Evolutionary conservation across 2,888 invertebrate species (phyloP).

Genomic region (Latrodectus elegans): DNA sequence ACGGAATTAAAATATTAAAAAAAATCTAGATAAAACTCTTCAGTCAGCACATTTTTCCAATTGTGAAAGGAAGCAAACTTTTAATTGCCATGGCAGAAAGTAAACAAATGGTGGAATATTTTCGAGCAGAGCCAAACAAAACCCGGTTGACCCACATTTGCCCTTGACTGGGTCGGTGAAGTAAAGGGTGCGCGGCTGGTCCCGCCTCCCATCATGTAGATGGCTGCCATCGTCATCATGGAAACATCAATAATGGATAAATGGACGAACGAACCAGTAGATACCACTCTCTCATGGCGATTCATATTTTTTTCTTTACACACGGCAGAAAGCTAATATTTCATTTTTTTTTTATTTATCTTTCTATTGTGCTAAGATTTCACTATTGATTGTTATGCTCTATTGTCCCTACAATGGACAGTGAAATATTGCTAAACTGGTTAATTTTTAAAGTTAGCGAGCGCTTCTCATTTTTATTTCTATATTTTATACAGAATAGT

Average conservation of each 20-base stretch:
- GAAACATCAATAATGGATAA: slow-evolving; percentile 47
- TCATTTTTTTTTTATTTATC: slow-evolving; percentile 5
- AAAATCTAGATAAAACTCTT: not conserved
- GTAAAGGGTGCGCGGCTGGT: slow-evolving; percentile 54
- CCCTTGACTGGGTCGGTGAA: slow-evolving; percentile 53
- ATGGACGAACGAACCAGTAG: slow-evolving; percentile 11
- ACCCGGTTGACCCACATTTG: slow-evolving; percentile 62
- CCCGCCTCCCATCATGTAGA: slow-evolving; percentile 38
- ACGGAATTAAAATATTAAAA: too few relatives aligned
- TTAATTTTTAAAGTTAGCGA: too few relatives aligned
- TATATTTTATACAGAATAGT: too few relatives aligned
- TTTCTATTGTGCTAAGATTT: not conserved
- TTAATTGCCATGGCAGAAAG: not conserved
- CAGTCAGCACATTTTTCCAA: not conserved
- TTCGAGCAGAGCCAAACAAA: slow-evolving; percentile 21
- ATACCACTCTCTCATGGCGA: too few relatives aligned
- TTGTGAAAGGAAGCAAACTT: not conserved
- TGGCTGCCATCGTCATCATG: slow-evolving; percentile 45
- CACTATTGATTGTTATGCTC: not conserved
- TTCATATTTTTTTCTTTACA: not conserved
- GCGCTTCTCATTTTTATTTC: too few relatives aligned
- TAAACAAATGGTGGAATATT: slow-evolving; percentile 3
- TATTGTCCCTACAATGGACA: not conserved
- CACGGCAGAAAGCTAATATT: not conserved
- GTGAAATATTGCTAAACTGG: too few relatives aligned